Conservation (phyloP, 2,113 vertebrate genomes). For the Pseudopodoces humilis region DNA sequence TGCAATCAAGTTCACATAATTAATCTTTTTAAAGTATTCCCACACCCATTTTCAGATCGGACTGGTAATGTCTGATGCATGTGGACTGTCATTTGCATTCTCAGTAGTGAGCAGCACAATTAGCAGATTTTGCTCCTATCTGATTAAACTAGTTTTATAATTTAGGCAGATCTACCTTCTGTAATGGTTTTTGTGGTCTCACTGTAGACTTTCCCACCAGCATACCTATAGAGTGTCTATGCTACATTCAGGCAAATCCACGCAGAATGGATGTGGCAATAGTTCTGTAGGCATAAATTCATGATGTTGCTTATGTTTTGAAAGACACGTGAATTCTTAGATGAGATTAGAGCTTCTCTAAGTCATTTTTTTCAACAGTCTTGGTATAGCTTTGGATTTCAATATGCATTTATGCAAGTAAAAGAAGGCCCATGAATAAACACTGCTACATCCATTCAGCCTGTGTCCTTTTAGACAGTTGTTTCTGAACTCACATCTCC, state of each 20-base stretch:
- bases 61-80: constrained; percentile 18
- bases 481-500: not conserved
- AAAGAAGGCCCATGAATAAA: not conserved
- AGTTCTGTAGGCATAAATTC: not conserved
- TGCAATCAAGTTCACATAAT: constrained; percentile 21
- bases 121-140: constrained; percentile 34
- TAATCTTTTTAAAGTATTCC: constrained; percentile 18
- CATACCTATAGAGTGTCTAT: not conserved
- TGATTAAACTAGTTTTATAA: constrained; percentile 17
- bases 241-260: not conserved
- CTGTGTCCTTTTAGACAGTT: not conserved
- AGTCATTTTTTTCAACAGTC: not conserved
- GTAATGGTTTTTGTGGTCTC: constrained; percentile 16
- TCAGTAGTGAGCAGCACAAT: constrained; percentile 4
- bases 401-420: not conserved
- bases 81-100: constrained; percentile 28
- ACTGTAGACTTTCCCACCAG: not conserved
- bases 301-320: not conserved
- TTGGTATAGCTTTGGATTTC: not conserved
- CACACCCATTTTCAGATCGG: constrained; percentile 37
- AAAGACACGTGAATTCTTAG: not conserved
- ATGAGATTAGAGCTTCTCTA: not conserved
- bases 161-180: not conserved
- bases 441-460: not conserved
- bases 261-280: not conserved